Evolutionary conservation across 2,113 vertebrate genomes (phyloP), one percentile per base, ranked within the genome.

Genomic region (Hyperoodon ampullatus): DNA sequence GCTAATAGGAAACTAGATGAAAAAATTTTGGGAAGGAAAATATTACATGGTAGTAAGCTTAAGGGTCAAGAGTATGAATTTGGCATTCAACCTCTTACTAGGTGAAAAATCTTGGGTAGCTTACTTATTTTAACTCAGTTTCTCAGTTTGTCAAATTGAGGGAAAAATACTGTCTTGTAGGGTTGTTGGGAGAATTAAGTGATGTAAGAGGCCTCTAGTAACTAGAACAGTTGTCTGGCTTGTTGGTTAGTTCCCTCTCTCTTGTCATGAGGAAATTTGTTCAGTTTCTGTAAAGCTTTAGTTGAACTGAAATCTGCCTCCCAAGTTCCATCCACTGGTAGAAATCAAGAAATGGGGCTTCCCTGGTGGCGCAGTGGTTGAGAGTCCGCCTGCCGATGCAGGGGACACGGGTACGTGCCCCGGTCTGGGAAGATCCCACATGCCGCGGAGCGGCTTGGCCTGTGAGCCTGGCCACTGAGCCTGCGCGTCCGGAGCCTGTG

Each of bases 241-340:
- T 30, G 13, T 95, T 88, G 15, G 58, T 60, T 55, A 14, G 3
- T 72, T 94, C 28, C 23, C 33, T 74, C 18, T 84, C 3, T 68
- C 11, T 19, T 35, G 13, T 92, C 44, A 53, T 10, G 21, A 85
- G 66, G 44, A 82, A 80, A 60, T 33, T n/a, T 58, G 6, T 55
- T 81, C 23, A 18, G 39, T 92, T 94, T 91, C 50, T 88, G 1
- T 66, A 88, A 96, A 96, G 2, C 70, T 97, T 81, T 78, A 42
- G 35, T 81, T 80, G 33, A 94, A 70, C 28, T 94, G 60, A 93
- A 96, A 83, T 88, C 35, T 77, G 75, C 55, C 42, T 93, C 30
- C 44, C 53, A 77, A 63, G 24, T 93, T 78, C 44, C 21, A 83
- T 86, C 33, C 53, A 61, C 7, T 81, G n/a, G 13, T 96, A 8